Evolutionary conservation across 2,113 vertebrate species (phyloP).

Genomic region (Peucedramus taeniatus): DNA sequence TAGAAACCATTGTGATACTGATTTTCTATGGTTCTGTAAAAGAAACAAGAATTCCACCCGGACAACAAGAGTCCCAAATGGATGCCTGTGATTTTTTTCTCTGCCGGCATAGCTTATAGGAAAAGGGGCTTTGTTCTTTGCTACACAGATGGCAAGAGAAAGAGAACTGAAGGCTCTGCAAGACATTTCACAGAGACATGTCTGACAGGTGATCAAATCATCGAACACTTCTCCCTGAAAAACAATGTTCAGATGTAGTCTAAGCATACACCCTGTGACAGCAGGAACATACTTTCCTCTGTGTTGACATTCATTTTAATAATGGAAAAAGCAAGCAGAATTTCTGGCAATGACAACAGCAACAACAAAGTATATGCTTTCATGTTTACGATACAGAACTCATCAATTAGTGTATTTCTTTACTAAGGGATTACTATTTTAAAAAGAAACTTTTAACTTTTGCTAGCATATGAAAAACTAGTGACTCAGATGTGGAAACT

Average conservation of each 20-base stretch:
- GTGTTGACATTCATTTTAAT: constrained; percentile 76
- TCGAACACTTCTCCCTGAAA: constrained; percentile 69
- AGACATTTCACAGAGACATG: constrained; percentile 71
- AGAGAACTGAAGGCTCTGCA: constrained; percentile 66
- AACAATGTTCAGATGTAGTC: constrained; percentile 75
- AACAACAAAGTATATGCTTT: constrained; percentile 36
- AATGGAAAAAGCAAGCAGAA: constrained; percentile 69
- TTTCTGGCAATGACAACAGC: constrained; percentile 52
- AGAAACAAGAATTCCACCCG: constrained; percentile 1
- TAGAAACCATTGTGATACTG: neutral
- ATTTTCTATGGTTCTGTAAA: neutral
- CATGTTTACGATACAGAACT: constrained; percentile 10
- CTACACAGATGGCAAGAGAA: constrained; percentile 66
- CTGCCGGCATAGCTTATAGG: neutral
- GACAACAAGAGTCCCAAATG: constrained; percentile 22
- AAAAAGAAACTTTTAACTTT: constrained; percentile 27
- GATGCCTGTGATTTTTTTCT: constrained; percentile 31
- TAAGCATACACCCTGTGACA: constrained; percentile 69
- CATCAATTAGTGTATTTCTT: constrained; percentile 42
- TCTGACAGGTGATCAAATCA: constrained; percentile 83
- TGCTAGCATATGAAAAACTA: neutral
- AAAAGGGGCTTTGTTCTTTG: constrained; percentile 69
- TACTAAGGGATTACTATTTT: constrained; percentile 23
- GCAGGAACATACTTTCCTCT: constrained; percentile 69
- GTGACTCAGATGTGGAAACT: neutral